Base-by-base conservation (phyloP, 2,888 invertebrate genomes). In the Nowickia ferox region DNA sequence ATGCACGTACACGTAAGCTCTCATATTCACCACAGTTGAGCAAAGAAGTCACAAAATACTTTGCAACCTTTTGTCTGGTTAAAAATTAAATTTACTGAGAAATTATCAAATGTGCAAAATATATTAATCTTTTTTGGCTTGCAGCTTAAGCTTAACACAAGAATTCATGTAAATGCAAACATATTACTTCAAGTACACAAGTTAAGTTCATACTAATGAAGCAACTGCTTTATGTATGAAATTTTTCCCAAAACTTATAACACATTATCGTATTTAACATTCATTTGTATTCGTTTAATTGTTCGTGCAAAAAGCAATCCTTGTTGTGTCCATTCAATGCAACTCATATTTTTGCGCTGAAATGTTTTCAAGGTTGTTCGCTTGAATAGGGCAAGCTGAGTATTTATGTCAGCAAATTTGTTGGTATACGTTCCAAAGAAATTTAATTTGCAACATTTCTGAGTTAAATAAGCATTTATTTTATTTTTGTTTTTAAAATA, bases 231-330 rank as follows among this genome's bases (percentile, higher is more conserved):
- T 17, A n/a, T 51, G 51, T 61, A 42, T 42, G 38, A 69, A 78
- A 69, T 44, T 61, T 61, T 15, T 66, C 69, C 69, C 69, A 51
- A 61, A 61, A 69, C 68, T 68, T 51, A 59, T 40, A 68, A 69
- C 68, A 68, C 59, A 68, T 40, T 48, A 57, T 6, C 57, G 57
- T 19, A 44, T 72, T 80, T 72, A 71, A 44, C 53, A 53, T 71
- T 71, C 69, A 63, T 55, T 71, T 71, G 48, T 53, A 69, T 44
- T 46, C 53, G 22, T 63, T 63, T 13, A 51, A 79, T 17, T 63
- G 42, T 69, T 51, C 53, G 8, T 53, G 22, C 44, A 13, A 40
- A 57, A 22, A 59, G 40, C 66, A 76, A 19, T 71, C 22, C 9
- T 48, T 48, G 13, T 48, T 48, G 13, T 48, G 40, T 40, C 15